Conservation (phyloP, 2,113 vertebrate species). For the Tragelaphus buxtoni region DNA sequence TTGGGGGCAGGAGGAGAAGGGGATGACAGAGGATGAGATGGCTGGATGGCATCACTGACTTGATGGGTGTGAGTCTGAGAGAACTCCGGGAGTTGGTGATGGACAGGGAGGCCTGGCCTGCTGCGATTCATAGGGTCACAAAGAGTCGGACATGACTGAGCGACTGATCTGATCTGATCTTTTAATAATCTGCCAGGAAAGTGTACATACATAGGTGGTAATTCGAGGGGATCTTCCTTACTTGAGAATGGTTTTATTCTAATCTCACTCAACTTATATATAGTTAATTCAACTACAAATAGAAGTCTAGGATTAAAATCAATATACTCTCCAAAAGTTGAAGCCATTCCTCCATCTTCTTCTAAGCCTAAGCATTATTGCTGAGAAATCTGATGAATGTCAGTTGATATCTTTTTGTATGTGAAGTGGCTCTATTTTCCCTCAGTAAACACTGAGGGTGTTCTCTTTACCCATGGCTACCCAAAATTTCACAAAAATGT, state of each 20-base stretch:
- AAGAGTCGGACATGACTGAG: too few relatives aligned
- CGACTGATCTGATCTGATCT: not conserved
- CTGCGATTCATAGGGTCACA: too few relatives aligned
- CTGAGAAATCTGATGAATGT: not conserved
- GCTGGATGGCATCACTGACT: too few relatives aligned
- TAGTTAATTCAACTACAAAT: not conserved
- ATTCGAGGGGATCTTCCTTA: not conserved
- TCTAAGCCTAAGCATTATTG: not conserved
- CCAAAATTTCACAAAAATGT: not conserved
- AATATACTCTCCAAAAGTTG: not conserved
- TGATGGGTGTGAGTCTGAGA: too few relatives aligned
- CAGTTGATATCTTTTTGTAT: not conserved
- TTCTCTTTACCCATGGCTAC: not conserved
- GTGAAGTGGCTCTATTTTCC: not conserved
- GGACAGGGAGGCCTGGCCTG: too few relatives aligned
- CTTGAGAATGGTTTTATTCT: not conserved
- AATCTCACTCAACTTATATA: not conserved
- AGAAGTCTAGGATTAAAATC: not conserved
- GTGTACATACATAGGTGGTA: not conserved
- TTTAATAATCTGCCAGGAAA: not conserved
- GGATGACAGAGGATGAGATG: too few relatives aligned
- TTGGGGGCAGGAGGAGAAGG: too few relatives aligned
- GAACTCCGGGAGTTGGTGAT: too few relatives aligned
- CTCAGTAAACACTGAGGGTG: not conserved
- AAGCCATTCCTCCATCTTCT: not conserved